A percentile compares a stretch with the other conserved stretches of the same genome.
Conservation (phyloP, 2,797 vertebrate genomes). For the Xenops minutus region DNA sequence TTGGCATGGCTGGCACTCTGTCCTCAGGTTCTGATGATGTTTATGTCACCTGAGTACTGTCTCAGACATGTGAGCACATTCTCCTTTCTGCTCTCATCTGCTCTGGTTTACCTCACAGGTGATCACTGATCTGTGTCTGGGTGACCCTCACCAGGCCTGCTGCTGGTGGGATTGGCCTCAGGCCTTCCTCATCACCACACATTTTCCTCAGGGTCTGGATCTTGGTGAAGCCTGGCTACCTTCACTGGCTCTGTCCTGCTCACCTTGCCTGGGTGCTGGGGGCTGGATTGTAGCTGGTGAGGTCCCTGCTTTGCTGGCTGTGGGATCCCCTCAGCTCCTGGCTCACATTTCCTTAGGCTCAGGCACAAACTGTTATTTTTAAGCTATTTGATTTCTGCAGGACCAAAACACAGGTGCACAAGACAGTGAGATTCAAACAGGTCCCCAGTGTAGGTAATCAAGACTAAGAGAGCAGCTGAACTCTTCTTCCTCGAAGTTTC, state of each 20-base stretch:
- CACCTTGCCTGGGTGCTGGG: neutral
- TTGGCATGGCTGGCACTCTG: neutral
- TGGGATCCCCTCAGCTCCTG: neutral
- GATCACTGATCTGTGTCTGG: neutral
- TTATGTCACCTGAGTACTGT: neutral
- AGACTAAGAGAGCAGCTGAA: neutral
- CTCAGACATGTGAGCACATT: neutral
- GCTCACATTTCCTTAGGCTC: neutral
- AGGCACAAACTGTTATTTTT: neutral
- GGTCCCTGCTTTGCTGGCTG: neutral
- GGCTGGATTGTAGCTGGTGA: neutral
- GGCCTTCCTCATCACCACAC: neutral
- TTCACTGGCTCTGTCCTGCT: neutral
- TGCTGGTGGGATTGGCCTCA: neutral
- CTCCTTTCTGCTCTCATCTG: neutral
- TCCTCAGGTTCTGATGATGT: neutral
- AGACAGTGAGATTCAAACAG: neutral
- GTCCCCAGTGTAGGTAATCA: neutral
- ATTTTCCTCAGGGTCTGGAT: neutral
- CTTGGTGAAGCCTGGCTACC: neutral
- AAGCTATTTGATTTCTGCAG: neutral
- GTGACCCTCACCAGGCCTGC: neutral
- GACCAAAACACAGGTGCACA: neutral
- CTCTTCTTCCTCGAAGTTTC: neutral
- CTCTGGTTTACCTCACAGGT: neutral